phyloP scores from a whole-genome alignment of 2,888 invertebrate genomes.

The Linnaemya vulpina region DNA sequence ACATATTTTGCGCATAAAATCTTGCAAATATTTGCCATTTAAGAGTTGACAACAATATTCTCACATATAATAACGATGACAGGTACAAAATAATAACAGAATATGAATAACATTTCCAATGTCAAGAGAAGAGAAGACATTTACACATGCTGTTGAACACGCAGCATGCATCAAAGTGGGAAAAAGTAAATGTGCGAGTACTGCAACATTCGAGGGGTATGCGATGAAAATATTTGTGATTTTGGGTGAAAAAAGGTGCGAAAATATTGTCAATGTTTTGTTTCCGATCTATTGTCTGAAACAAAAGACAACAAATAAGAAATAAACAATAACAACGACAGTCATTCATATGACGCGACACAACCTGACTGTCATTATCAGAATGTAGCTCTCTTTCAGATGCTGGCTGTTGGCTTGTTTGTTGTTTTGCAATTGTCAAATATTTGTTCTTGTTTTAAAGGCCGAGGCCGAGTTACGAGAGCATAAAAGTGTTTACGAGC shows the following conservation, averaged over 20 bases:
- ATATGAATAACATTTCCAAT: constrained; percentile 39
- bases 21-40: constrained; percentile 39
- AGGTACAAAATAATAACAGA: constrained; percentile 59
- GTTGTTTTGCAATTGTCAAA: constrained; percentile 24
- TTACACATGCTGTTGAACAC: constrained; percentile 4
- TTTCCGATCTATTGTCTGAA: constrained; percentile 31
- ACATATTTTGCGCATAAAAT: constrained; percentile 5
- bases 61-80: constrained; percentile 34
- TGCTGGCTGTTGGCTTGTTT: background rate
- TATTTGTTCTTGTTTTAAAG: constrained; percentile 24
- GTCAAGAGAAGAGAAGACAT: constrained; percentile 30
- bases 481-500: constrained; percentile 30
- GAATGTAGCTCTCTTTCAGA: constrained; percentile 4
- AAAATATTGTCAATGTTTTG: constrained; percentile 43
- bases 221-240: constrained; percentile 10
- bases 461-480: constrained; percentile 24
- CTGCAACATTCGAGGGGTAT: constrained; percentile 16
- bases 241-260: constrained; percentile 65
- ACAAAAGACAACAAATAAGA: constrained; percentile 26
- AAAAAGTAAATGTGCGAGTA: constrained; percentile 64
- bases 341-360: constrained; percentile 64
- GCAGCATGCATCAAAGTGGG: constrained; percentile 53
- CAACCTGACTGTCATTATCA: constrained; percentile 64
- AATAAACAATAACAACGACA: constrained; percentile 24
- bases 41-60: constrained; percentile 36